phyloP scores from a whole-genome alignment of 2,113 vertebrate genomes.

The Carollia perspicillata region DNA sequence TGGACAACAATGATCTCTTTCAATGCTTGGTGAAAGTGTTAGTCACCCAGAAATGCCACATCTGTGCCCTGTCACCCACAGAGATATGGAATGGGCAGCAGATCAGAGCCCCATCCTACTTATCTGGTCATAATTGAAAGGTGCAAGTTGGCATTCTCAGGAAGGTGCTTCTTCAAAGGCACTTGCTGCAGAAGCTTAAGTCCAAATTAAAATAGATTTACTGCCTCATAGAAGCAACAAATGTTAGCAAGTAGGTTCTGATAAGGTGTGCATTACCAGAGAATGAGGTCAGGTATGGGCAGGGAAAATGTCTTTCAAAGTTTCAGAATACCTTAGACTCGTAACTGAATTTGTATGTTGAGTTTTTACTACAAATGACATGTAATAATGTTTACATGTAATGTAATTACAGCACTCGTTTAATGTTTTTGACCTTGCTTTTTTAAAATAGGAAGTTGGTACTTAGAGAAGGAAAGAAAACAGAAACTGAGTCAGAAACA shows the following conservation, averaged over 20 bases:
- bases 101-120: constrained; percentile 32
- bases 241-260: constrained; percentile 47
- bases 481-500: constrained; percentile 43
- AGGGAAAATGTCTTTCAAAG: constrained; percentile 53
- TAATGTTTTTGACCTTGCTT: constrained; percentile 47
- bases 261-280: not conserved
- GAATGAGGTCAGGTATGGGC: constrained; percentile 60
- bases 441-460: constrained; percentile 30
- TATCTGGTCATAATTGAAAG: constrained; percentile 60
- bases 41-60: not conserved
- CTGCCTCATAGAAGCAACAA: constrained; percentile 25
- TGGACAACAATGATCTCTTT: not conserved
- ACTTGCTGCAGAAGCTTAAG: constrained; percentile 56
- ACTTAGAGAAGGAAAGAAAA: constrained; percentile 54
- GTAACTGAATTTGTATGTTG: constrained; percentile 40
- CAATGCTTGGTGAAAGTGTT: not conserved
- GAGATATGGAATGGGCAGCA: constrained; percentile 2
- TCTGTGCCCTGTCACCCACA: not conserved
- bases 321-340: constrained; percentile 43
- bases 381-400: constrained; percentile 23
- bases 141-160: constrained; percentile 53
- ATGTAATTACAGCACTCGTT: not conserved
- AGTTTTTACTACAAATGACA: constrained; percentile 64
- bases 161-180: constrained; percentile 68
- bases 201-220: constrained; percentile 66